phyloP scores from a whole-genome alignment of 2,888 invertebrate genomes.

The Volucella inflata region DNA sequence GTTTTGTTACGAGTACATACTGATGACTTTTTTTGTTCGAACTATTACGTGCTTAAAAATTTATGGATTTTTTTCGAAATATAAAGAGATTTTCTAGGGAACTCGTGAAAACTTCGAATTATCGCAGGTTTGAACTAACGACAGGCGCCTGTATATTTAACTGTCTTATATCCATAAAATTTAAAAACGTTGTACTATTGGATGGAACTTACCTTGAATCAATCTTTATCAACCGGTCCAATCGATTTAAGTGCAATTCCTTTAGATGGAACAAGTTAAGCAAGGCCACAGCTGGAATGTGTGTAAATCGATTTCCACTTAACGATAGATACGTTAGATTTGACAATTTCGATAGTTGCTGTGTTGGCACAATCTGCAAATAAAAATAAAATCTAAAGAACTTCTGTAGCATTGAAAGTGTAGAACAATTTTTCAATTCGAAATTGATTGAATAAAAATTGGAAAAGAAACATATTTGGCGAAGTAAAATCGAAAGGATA shows the following conservation, averaged over 20 bases:
- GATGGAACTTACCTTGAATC: slow-evolving; percentile 85
- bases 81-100: too few species aligned
- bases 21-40: too few species aligned
- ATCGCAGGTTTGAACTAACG: too few species aligned
- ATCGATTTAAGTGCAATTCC: slow-evolving; percentile 89
- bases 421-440: background rate
- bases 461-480: background rate
- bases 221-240: slow-evolving; percentile 88
- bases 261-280: slow-evolving; percentile 92
- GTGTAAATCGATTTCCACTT: slow-evolving; percentile 90
- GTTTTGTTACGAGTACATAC: too few species aligned
- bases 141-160: too few species aligned
- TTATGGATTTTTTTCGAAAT: too few species aligned
- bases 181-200: background rate
- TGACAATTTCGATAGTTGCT: slow-evolving; percentile 90
- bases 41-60: too few species aligned
- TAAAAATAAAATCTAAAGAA: slow-evolving; percentile 52
- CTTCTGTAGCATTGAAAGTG: slow-evolving; percentile 7
- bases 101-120: too few species aligned
- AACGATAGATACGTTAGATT: slow-evolving; percentile 90
- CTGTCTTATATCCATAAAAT: slow-evolving; percentile 1
- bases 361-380: slow-evolving; percentile 87
- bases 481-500: slow-evolving; percentile 25
- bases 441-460: background rate
- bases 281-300: slow-evolving; percentile 90